Evolutionary conservation across 1,140 invertebrate genomes (phyloP).

Genomic region (Temnothorax longispinosus): DNA sequence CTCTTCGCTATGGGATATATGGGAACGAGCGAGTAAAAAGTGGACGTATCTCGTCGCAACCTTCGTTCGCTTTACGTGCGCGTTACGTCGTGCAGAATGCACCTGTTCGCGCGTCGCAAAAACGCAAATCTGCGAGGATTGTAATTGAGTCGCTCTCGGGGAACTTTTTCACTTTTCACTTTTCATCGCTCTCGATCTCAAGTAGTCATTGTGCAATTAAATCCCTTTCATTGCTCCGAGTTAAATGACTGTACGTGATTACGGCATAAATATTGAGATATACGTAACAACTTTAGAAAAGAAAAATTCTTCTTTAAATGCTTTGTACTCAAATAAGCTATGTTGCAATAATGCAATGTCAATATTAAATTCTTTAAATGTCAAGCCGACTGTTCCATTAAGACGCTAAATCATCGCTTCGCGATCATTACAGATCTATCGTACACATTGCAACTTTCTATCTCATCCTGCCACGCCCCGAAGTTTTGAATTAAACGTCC

Average conservation of each 20-base stretch:
- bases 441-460: constrained; percentile 42
- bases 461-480: constrained; percentile 5
- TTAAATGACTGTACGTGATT: background rate
- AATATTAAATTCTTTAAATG: background rate
- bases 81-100: background rate
- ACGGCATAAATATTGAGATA: background rate
- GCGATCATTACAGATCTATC: background rate
- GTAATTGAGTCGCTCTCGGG: constrained; percentile 19
- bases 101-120: constrained; percentile 37
- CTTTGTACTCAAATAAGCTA: background rate
- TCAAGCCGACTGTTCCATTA: background rate
- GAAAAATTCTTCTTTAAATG: background rate
- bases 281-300: background rate
- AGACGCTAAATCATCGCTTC: background rate
- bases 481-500: background rate
- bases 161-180: constrained; percentile 25
- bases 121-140: constrained; percentile 8
- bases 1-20: background rate
- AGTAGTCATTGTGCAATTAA: background rate
- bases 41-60: background rate
- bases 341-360: background rate
- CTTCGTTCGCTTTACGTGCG: background rate
- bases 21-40: background rate
- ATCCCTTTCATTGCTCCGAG: background rate
- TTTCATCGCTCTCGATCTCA: background rate